A percentile compares a stretch with the other conserved stretches of the same genome.
These are phyloP conservation scores for Abscondita cerata DNA, from an alignment of 2,888 invertebrate species.

Conservation along the genomic window DNA sequence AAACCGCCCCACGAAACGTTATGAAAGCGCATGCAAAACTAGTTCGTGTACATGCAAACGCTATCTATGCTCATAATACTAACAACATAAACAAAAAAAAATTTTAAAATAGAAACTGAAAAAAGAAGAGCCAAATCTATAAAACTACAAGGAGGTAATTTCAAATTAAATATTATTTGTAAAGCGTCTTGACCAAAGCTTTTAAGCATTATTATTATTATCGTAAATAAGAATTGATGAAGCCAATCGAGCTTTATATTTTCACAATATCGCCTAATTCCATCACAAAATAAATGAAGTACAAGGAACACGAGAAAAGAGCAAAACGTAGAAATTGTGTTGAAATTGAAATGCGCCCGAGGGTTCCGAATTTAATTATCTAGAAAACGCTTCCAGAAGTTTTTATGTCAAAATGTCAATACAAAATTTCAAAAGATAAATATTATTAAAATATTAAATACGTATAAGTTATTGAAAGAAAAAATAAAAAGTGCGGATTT, in stretches of 20 bases:
- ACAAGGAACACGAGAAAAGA: constrained; percentile 10
- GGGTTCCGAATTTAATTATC: constrained; percentile 16
- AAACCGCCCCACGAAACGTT: too few relatives aligned
- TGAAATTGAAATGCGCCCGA: constrained; percentile 17
- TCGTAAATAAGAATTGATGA: neutral
- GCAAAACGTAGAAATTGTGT: constrained; percentile 15
- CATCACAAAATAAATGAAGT: constrained; percentile 14
- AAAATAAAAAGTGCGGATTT: constrained; percentile 7
- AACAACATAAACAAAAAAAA: too few relatives aligned
- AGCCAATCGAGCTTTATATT: constrained; percentile 5
- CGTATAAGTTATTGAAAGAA: neutral
- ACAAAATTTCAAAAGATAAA: constrained; percentile 9
- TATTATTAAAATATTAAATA: neutral
- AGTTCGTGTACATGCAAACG: too few relatives aligned
- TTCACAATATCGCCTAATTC: constrained; percentile 4
- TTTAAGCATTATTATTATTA: too few relatives aligned
- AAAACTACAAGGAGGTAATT: too few relatives aligned
- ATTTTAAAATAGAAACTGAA: too few relatives aligned
- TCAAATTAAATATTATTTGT: too few relatives aligned
- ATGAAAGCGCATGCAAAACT: too few relatives aligned
- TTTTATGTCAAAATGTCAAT: constrained; percentile 5
- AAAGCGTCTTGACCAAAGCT: too few relatives aligned
- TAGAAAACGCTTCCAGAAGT: constrained; percentile 11
- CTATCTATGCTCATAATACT: too few relatives aligned
- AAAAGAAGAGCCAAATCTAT: too few relatives aligned